Evolutionary conservation across 2,113 vertebrate genomes (phyloP), one percentile per base, ranked within the genome.

Genomic region (Actenoides hombroni): DNA sequence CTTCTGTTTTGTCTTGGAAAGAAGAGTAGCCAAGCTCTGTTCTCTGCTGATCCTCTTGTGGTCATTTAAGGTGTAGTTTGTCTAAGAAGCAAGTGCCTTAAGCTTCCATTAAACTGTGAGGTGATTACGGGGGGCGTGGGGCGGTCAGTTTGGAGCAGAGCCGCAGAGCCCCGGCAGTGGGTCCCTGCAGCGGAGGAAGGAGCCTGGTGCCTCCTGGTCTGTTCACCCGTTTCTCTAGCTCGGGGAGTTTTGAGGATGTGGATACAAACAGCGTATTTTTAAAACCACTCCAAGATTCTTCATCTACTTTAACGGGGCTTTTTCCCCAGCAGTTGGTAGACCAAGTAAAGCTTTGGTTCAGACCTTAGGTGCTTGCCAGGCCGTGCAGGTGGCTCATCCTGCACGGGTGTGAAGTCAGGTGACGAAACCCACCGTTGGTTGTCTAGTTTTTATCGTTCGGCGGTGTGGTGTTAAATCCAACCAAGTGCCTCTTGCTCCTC

Each of bases 201-300:
- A 81, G 69, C 46, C 31, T 16, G 49, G 23, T 13, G 2, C 65
- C 21, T 1, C 46, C 46, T 53, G 16, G 12, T 40, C 61, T 49
- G 20, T 6, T 14, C 23, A 6, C 63, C 26, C 5, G 0, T 37
- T 82, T 29, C 33, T 76, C 28, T 11, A 40, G 21, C 12, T 31
- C 18, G 19, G 46, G 46, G 46, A 6, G 19, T 9, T 53, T 65
- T 51, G 71, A 87, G 46, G 39, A 11, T 40, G 64, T 77, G 15
- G 46, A 23, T 61, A 8, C 0, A 63, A 26, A 11, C 17, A 9
- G 21, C 8, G 0, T 26, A 3, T 33, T 35, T 81, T 29, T 39
- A 16, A 42, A 76, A 44, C 23, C 21, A 33, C 49, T 57, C 5
- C 0, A 68, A 40, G 42, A 9, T 71, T 59, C 16, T 48, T 39